phyloP scores from a whole-genome alignment of 2,888 invertebrate species.

The Caenorhabditis zanzibari region DNA sequence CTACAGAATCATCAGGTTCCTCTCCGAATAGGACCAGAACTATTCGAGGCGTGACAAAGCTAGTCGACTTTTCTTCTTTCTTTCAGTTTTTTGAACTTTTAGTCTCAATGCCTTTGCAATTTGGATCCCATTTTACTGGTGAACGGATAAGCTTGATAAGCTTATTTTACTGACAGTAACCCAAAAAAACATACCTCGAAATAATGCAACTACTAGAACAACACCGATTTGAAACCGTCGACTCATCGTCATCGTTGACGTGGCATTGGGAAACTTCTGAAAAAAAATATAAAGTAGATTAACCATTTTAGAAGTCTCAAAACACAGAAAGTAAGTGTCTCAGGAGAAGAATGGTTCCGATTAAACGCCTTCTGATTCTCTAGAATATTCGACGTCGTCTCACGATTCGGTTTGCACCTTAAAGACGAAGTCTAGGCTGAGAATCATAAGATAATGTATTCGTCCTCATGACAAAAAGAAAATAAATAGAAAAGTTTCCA shows the following conservation, averaged over 20 bases:
- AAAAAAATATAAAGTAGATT: slow-evolving; percentile 5
- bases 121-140: too few relatives aligned
- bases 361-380: slow-evolving; percentile 30
- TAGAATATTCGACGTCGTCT: slow-evolving; percentile 41
- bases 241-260: slow-evolving; percentile 44
- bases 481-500: not conserved
- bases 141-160: too few relatives aligned
- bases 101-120: too few relatives aligned
- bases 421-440: not conserved
- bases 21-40: too few relatives aligned
- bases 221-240: not conserved
- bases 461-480: slow-evolving; percentile 5
- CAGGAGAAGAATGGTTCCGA: not conserved
- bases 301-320: not conserved
- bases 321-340: slow-evolving; percentile 6
- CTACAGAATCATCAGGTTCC: too few relatives aligned
- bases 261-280: slow-evolving; percentile 30
- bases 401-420: slow-evolving; percentile 42
- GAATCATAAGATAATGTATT: slow-evolving; percentile 48
- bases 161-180: too few relatives aligned
- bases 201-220: slow-evolving; percentile 11
- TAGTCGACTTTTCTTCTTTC: too few relatives aligned
- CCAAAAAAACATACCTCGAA: slow-evolving; percentile 19
- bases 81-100: too few relatives aligned
- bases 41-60: too few relatives aligned